phyloP scores from a whole-genome alignment of 2,113 vertebrate genomes.

The Cottus gobio region DNA sequence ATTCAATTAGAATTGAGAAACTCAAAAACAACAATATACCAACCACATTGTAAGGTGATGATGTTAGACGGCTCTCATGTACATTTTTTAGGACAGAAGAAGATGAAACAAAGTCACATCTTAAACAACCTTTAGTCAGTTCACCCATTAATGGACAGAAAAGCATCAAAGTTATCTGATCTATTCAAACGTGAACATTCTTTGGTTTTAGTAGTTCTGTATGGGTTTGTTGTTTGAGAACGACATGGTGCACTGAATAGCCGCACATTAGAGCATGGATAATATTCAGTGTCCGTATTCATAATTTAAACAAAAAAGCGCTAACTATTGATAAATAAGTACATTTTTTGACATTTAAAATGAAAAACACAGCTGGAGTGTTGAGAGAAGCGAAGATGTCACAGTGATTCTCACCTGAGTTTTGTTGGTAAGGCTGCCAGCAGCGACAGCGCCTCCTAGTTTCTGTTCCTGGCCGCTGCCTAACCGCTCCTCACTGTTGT shows the following conservation, averaged over 20 bases:
- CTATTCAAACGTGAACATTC: not conserved
- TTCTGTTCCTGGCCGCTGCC: conserved; percentile 34
- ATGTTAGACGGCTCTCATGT: not conserved
- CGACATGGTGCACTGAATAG: not conserved
- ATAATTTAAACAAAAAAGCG: not conserved
- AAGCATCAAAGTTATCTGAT: not conserved
- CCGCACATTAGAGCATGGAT: not conserved
- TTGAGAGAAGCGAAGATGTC: no score
- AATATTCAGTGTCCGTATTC: not conserved
- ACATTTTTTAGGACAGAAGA: not conserved
- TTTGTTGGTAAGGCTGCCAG: conserved; percentile 32
- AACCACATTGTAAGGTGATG: not conserved
- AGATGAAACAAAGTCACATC: not conserved
- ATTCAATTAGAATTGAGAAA: not conserved
- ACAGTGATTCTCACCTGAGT: conserved; percentile 69
- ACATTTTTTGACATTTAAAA: not conserved
- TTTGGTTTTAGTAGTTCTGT: not conserved
- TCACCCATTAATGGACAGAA: not conserved
- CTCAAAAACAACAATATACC: not conserved
- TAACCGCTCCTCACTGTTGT: conserved; percentile 47
- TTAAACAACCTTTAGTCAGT: not conserved
- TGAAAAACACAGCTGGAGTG: not conserved
- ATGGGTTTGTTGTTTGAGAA: not conserved
- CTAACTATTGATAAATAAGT: no score
- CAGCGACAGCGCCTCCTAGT: not conserved